These are phyloP conservation scores for Loriculus beryllinus DNA, from an alignment of 2,797 vertebrate genomes.

Conservation along the genomic window DNA sequence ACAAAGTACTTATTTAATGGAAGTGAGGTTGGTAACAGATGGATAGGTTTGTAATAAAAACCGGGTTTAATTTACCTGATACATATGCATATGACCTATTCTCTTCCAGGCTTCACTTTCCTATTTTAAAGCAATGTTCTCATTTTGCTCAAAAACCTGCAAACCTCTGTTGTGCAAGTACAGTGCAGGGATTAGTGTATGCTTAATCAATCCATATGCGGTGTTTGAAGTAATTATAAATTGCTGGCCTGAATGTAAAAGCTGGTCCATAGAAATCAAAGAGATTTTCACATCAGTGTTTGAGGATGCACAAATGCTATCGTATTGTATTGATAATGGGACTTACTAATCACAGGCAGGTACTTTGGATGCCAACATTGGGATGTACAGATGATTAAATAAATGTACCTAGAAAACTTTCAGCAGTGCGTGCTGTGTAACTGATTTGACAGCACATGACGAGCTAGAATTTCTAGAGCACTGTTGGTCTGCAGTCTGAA, in stretches of 20 bases:
- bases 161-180: neutral
- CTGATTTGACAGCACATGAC: constrained; percentile 12
- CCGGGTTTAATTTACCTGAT: neutral
- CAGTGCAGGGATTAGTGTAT: neutral
- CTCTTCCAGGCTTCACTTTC: neutral
- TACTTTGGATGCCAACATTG: neutral
- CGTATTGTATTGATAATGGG: neutral
- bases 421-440: neutral
- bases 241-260: constrained; percentile 2
- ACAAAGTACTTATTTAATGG: neutral
- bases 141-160: neutral
- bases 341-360: constrained; percentile 8
- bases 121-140: neutral
- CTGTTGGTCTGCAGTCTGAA: neutral
- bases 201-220: neutral
- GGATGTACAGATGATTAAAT: constrained; percentile 45
- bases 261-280: neutral
- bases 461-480: constrained; percentile 16
- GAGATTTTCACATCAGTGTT: neutral
- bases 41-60: constrained; percentile 4
- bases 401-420: constrained; percentile 33
- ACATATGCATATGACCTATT: neutral
- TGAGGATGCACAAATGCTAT: neutral
- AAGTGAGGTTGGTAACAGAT: constrained; percentile 10
- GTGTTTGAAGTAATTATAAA: neutral